These are phyloP conservation scores for Lordiphosa stackelbergi DNA, from an alignment of 1,140 invertebrate species.

Conservation along the genomic window DNA sequence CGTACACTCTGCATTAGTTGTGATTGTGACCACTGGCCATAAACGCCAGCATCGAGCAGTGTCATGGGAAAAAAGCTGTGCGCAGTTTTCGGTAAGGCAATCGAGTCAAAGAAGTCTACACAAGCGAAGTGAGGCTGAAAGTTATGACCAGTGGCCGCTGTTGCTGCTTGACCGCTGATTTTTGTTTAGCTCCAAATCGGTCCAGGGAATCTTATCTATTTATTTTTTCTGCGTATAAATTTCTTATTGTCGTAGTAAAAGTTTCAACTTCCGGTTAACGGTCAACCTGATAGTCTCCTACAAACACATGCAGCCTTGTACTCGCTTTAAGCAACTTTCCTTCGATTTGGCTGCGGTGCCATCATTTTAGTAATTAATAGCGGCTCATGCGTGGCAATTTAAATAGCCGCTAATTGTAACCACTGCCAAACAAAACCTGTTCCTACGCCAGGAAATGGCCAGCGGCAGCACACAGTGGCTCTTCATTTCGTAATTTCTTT, in stretches of 20 bases:
- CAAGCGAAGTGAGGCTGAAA: constrained; percentile 6
- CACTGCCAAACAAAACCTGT: constrained; percentile 57
- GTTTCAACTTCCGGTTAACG: constrained; percentile 56
- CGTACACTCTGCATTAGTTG: constrained; percentile 42
- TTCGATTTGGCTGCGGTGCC: constrained; percentile 47
- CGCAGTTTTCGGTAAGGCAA: constrained; percentile 27
- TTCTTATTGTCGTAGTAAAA: too few species aligned
- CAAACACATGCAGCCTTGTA: constrained; percentile 14
- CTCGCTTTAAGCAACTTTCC: constrained; percentile 51
- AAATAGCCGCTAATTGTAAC: constrained; percentile 70
- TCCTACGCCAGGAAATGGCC: constrained; percentile 54
- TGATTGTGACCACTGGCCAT: constrained; percentile 33
- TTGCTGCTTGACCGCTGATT: constrained; percentile 5
- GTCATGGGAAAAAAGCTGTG: constrained; percentile 47
- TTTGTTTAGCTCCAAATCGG: background rate
- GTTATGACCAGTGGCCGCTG: constrained; percentile 1
- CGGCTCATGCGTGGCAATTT: constrained; percentile 65
- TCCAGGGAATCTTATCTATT: constrained; percentile 2
- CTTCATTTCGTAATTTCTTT: constrained; percentile 48
- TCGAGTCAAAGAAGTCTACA: constrained; percentile 17
- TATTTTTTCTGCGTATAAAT: constrained; percentile 17
- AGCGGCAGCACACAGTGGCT: constrained; percentile 33
- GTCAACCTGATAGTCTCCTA: constrained; percentile 27
- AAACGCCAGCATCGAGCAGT: constrained; percentile 26
- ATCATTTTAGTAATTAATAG: constrained; percentile 68